Evolutionary conservation across 2,113 vertebrate genomes (phyloP).

Genomic region (Chunga burmeisteri): DNA sequence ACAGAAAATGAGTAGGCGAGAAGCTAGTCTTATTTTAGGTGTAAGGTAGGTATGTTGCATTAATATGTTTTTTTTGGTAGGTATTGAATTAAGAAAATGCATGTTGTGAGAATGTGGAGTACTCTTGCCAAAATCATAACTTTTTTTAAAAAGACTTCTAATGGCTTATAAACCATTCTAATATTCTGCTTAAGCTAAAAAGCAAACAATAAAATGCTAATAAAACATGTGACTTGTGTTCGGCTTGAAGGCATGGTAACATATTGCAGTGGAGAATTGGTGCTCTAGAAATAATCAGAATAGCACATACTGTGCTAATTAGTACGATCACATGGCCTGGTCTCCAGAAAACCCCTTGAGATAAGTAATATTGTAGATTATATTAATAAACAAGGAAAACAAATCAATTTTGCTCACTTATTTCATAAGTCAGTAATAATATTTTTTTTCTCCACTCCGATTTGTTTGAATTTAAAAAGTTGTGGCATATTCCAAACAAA

Average conservation of each 20-base stretch:
- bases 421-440: not conserved
- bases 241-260: not conserved
- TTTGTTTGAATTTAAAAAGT: not conserved
- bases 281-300: not conserved
- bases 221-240: not conserved
- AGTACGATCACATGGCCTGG: not conserved
- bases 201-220: not conserved
- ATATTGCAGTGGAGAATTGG: not conserved
- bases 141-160: not conserved
- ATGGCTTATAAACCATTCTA: not conserved
- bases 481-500: not conserved
- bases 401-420: not conserved
- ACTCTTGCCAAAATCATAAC: not conserved
- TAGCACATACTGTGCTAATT: not conserved
- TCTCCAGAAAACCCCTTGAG: not conserved
- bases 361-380: not conserved
- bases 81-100: not conserved
- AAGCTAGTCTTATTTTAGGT: conserved; percentile 92
- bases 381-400: not conserved
- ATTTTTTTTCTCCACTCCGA: not conserved
- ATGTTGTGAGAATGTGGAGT: not conserved
- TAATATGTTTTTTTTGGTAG: conserved; percentile 30
- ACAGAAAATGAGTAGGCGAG: conserved; percentile 90
- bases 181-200: not conserved
- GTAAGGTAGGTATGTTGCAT: conserved; percentile 82